phyloP scores from a whole-genome alignment of 2,888 invertebrate genomes.

The Lagria hirta region DNA sequence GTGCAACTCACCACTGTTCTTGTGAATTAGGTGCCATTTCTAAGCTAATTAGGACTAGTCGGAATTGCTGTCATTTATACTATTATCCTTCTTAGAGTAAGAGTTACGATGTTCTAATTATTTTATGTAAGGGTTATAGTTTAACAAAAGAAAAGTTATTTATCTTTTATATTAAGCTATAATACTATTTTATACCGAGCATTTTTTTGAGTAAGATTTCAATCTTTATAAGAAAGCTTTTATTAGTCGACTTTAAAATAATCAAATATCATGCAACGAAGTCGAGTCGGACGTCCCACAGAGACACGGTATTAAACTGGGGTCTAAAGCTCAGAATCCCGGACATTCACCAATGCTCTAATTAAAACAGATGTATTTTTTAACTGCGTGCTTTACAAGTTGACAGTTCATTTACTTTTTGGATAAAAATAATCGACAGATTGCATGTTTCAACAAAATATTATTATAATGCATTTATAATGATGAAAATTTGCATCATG shows the following conservation, averaged over 20 bases:
- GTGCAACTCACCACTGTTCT: slow-evolving; percentile 43
- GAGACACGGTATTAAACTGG: slow-evolving; percentile 45
- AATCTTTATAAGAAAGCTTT: too few species aligned
- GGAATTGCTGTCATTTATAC: slow-evolving; percentile 42
- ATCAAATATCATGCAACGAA: too few species aligned
- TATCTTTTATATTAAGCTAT: too few species aligned
- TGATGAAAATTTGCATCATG: slow-evolving; percentile 49
- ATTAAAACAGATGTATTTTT: slow-evolving; percentile 53
- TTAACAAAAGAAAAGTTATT: too few species aligned
- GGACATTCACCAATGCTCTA: slow-evolving; percentile 48
- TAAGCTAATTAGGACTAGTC: slow-evolving; percentile 43
- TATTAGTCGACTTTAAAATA: too few species aligned
- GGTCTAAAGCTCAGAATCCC: slow-evolving; percentile 39
- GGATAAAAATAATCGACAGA: slow-evolving; percentile 48
- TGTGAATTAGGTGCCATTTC: slow-evolving; percentile 49
- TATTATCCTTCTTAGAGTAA: slow-evolving; percentile 32
- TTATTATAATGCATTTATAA: slow-evolving; percentile 55
- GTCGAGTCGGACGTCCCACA: too few species aligned
- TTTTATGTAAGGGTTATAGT: too few species aligned
- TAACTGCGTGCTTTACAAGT: slow-evolving; percentile 35
- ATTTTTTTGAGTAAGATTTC: too few species aligned
- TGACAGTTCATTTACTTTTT: slow-evolving; percentile 40
- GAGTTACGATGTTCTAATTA: too few species aligned
- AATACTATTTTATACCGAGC: too few species aligned
- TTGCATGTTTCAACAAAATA: slow-evolving; percentile 48